Evolutionary conservation across 2,888 invertebrate genomes (phyloP).

Genomic region (Baccha elongata): DNA sequence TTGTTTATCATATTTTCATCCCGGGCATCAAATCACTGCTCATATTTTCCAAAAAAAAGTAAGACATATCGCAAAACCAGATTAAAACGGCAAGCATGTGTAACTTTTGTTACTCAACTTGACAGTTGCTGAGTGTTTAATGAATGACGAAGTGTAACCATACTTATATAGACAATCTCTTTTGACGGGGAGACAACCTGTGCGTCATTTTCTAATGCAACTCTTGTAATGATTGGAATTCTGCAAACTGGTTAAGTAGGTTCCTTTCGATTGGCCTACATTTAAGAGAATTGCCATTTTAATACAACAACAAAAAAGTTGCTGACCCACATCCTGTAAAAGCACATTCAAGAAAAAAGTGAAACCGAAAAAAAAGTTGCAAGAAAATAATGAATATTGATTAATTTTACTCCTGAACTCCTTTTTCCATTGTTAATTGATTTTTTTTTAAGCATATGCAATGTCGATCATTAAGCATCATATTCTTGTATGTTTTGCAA

Average conservation of each 20-base stretch:
- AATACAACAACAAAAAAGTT: conserved; percentile 18
- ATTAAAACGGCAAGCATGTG: conserved; percentile 25
- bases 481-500: neutral
- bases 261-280: conserved; percentile 44
- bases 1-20: conserved; percentile 29
- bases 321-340: conserved; percentile 49
- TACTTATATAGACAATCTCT: conserved; percentile 41
- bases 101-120: conserved; percentile 27
- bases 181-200: conserved; percentile 13
- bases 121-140: conserved; percentile 10
- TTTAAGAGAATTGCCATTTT: conserved; percentile 6
- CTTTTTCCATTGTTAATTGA: neutral
- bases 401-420: neutral
- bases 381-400: conserved; percentile 9
- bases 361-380: conserved; percentile 17
- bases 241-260: conserved; percentile 36
- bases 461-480: neutral
- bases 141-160: neutral
- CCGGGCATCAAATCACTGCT: neutral
- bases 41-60: conserved; percentile 2
- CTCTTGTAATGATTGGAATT: neutral
- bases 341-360: conserved; percentile 1
- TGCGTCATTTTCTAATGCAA: conserved; percentile 37
- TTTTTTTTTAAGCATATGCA: neutral
- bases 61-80: neutral